A percentile compares a stretch with the other conserved stretches of the same genome.
These are phyloP conservation scores for Malacoctenus gilli DNA, from an alignment of 2,797 vertebrate genomes.

Conservation along the genomic window DNA sequence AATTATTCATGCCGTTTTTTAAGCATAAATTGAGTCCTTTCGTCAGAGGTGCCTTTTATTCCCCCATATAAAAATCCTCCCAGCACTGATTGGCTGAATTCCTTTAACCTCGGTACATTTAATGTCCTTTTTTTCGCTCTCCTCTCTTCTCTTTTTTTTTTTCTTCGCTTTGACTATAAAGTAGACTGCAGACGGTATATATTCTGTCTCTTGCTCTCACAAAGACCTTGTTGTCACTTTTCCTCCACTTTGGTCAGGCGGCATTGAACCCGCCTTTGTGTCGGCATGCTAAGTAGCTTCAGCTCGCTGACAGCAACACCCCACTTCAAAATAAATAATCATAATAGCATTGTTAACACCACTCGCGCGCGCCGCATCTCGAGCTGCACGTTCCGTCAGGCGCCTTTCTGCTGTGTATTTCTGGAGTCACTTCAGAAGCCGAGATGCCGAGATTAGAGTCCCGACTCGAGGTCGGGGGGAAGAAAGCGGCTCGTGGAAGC, in stretches of 20 bases:
- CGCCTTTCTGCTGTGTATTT: slow-evolving; percentile 6
- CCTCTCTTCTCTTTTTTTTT: background rate
- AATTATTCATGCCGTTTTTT: no score
- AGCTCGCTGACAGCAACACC: slow-evolving; percentile 7
- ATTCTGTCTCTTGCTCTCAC: no score
- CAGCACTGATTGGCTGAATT: no score
- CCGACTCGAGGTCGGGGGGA: background rate
- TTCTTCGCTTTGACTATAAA: background rate
- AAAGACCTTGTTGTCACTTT: slow-evolving; percentile 4
- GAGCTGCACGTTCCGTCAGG: slow-evolving; percentile 17
- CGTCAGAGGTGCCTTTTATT: no score
- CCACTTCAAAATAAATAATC: background rate
- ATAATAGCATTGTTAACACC: slow-evolving; percentile 7
- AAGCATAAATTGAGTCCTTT: no score
- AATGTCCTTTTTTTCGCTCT: background rate
- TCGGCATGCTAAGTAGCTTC: slow-evolving; percentile 14
- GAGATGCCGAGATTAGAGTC: background rate
- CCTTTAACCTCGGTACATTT: no score
- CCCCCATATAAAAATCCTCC: no score
- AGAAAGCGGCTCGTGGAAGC: background rate
- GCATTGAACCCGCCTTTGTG: background rate
- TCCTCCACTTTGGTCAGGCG: slow-evolving; percentile 1
- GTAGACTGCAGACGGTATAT: no score
- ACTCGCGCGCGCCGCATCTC: slow-evolving; percentile 2
- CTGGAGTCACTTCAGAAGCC: slow-evolving; percentile 13